These are phyloP conservation scores for Neodon shergylaensis DNA, from an alignment of 2,113 vertebrate species.

Conservation along the genomic window DNA sequence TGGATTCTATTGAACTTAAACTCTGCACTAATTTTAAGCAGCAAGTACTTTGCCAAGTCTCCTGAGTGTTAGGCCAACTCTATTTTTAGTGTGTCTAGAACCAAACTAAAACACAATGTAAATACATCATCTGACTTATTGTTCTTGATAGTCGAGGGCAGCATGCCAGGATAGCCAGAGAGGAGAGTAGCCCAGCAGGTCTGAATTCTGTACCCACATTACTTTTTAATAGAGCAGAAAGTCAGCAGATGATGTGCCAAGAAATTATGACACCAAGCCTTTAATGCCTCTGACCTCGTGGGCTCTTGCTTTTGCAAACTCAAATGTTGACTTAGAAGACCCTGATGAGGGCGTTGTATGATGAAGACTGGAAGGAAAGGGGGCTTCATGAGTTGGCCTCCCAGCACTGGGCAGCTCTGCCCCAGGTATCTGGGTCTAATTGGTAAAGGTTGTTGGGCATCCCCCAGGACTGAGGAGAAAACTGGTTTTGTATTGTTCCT, in stretches of 20 bases:
- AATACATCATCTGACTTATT: background rate
- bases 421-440: background rate
- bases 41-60: background rate
- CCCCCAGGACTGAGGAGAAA: background rate
- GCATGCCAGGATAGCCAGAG: background rate
- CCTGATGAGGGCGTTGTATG: background rate
- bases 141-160: background rate
- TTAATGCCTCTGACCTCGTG: background rate
- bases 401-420: background rate
- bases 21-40: background rate
- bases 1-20: constrained; percentile 7
- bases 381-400: background rate
- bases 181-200: background rate
- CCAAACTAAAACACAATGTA: background rate
- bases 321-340: background rate
- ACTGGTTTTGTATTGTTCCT: constrained; percentile 25
- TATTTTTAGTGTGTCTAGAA: background rate
- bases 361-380: background rate
- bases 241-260: background rate
- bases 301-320: constrained; percentile 29
- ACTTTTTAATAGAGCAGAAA: background rate
- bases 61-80: background rate
- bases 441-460: background rate
- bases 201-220: background rate
- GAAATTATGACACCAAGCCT: background rate